These are phyloP conservation scores for Delia radicum DNA, from an alignment of 1,140 invertebrate species.

Conservation along the genomic window DNA sequence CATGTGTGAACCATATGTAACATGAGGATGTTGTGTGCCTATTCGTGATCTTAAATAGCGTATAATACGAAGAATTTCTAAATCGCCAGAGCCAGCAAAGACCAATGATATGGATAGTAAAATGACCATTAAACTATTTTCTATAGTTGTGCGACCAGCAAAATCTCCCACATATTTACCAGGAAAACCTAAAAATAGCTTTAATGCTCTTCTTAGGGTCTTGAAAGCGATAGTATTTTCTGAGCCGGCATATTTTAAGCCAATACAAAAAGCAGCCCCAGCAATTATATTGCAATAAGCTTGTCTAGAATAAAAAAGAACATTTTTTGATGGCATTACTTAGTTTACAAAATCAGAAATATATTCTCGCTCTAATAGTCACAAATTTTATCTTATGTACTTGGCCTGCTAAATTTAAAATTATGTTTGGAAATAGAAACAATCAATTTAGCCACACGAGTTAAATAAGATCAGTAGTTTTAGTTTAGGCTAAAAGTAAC, in stretches of 20 bases:
- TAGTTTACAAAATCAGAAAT: no score
- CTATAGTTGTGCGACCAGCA: slow-evolving; percentile 85
- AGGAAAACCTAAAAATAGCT: slow-evolving; percentile 56
- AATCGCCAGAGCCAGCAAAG: slow-evolving; percentile 91
- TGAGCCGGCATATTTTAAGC: slow-evolving; percentile 90
- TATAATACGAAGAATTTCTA: slow-evolving; percentile 82
- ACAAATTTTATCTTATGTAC: no score
- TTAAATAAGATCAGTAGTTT: no score
- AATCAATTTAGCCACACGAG: no score
- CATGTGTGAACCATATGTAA: slow-evolving; percentile 90
- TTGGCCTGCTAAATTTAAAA: no score
- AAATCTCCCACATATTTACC: slow-evolving; percentile 75
- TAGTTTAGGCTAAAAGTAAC: no score
- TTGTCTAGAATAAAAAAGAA: slow-evolving; percentile 69
- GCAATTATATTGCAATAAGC: slow-evolving; percentile 95
- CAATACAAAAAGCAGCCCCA: slow-evolving; percentile 92
- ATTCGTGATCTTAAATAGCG: slow-evolving; percentile 77
- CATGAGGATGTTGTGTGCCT: slow-evolving; percentile 64
- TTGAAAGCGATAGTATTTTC: slow-evolving; percentile 79
- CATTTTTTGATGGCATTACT: no score
- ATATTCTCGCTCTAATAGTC: no score
- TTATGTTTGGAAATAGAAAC: no score
- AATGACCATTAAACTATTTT: slow-evolving; percentile 84
- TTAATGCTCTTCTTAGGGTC: slow-evolving; percentile 59
- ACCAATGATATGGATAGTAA: slow-evolving; percentile 65